Conservation (phyloP, 2,888 invertebrate genomes). For the Cantharis flavilabris region DNA sequence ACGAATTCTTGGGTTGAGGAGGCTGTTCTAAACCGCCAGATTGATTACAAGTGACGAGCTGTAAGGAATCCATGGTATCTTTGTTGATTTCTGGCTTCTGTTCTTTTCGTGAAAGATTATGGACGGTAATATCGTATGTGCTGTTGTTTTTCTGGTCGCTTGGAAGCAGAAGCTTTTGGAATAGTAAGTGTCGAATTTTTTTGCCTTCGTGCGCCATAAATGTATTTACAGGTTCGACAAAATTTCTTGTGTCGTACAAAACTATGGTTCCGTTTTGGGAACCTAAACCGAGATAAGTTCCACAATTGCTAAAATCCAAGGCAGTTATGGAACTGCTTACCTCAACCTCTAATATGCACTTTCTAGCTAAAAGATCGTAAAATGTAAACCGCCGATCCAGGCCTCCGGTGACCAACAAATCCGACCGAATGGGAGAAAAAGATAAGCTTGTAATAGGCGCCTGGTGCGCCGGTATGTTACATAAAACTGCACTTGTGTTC, state of each 20-base stretch:
- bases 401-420: constrained; percentile 62
- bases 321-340: constrained; percentile 48
- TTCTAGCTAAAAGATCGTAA: constrained; percentile 59
- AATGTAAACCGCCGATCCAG: constrained; percentile 63
- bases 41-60: neutral
- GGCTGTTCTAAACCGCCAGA: neutral
- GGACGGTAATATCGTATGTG: neutral
- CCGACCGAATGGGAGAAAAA: constrained; percentile 61
- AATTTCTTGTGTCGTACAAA: constrained; percentile 62
- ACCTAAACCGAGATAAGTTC: constrained; percentile 60
- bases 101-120: neutral
- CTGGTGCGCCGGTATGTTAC: constrained; percentile 55
- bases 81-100: neutral
- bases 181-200: constrained; percentile 57
- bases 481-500: constrained; percentile 44
- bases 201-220: constrained; percentile 59
- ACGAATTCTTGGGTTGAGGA: too few relatives aligned
- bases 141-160: neutral
- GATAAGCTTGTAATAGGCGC: constrained; percentile 63
- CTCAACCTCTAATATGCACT: constrained; percentile 45
- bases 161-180: constrained; percentile 46
- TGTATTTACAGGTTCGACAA: constrained; percentile 56
- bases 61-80: neutral
- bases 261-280: constrained; percentile 61
- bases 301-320: constrained; percentile 50